A percentile compares a stretch with the other conserved stretches of the same genome.
Evolutionary conservation across 2,888 invertebrate genomes (phyloP).

Genomic region (Brenthis ino): DNA sequence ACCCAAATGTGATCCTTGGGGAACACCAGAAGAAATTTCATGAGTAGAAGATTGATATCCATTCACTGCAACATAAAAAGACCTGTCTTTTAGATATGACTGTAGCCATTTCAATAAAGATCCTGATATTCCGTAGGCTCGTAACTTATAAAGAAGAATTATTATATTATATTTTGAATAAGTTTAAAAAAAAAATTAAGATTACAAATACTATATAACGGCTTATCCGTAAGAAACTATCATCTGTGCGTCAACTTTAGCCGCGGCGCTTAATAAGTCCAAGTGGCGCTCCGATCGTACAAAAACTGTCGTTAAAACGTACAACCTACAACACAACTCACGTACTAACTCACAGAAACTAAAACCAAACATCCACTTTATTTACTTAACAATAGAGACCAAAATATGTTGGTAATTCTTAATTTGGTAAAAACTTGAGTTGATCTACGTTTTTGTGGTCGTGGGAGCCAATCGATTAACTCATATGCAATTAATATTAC

Average conservation of each 20-base stretch:
- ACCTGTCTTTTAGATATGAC: too few species aligned
- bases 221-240: conserved; percentile 53
- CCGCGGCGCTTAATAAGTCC: conserved; percentile 69
- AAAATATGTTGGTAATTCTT: neutral
- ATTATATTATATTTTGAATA: too few species aligned
- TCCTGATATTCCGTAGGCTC: too few species aligned
- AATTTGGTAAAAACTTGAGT: conserved; percentile 25
- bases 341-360: conserved; percentile 1
- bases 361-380: conserved; percentile 21
- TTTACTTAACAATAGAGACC: fast-evolving
- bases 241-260: conserved; percentile 36
- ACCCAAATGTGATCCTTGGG: too few species aligned
- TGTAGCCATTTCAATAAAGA: too few species aligned
- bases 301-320: conserved; percentile 63
- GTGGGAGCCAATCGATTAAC: conserved; percentile 72
- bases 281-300: conserved; percentile 69
- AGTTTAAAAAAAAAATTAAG: too few species aligned
- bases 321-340: conserved; percentile 33
- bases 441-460: conserved; percentile 42
- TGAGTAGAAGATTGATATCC: too few species aligned
- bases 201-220: neutral
- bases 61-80: too few species aligned
- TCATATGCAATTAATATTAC: conserved; percentile 54
- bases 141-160: too few species aligned
- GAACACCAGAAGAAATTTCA: too few species aligned